Percentiles rank a stretch among this genome's conserved stretches.
Conservation (phyloP, 2,888 invertebrate species). For the Chrysolina americana region DNA sequence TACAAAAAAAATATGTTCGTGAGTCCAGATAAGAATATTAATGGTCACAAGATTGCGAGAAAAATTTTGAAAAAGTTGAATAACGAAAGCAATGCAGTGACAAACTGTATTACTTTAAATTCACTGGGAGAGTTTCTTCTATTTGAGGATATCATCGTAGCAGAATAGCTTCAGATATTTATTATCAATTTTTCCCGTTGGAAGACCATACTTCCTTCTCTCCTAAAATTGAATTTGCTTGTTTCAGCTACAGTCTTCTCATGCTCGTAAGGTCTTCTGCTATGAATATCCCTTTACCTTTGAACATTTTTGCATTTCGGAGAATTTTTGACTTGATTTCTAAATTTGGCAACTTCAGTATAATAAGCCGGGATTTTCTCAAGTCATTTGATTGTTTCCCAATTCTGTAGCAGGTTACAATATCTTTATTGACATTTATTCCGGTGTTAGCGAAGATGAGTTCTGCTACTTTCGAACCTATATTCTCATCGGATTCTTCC, state of each 20-base stretch:
- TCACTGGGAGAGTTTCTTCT: neutral
- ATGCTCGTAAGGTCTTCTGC: constrained; percentile 9
- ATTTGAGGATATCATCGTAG: constrained; percentile 5
- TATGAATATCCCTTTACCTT: constrained; percentile 9
- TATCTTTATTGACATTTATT: neutral
- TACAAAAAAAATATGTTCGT: too few relatives aligned
- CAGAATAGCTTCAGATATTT: neutral
- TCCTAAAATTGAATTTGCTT: constrained; percentile 2
- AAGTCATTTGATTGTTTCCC: neutral
- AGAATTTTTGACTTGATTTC: constrained; percentile 5
- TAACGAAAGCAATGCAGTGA: too few relatives aligned
- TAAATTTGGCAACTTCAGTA: neutral
- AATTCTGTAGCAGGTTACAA: constrained; percentile 6
- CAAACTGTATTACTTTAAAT: too few relatives aligned
- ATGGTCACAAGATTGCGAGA: too few relatives aligned
- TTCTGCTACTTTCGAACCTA: neutral
- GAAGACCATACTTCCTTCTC: constrained; percentile 1
- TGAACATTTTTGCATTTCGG: constrained; percentile 12
- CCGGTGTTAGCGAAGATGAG: neutral
- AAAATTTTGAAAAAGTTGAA: too few relatives aligned
- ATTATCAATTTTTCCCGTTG: neutral
- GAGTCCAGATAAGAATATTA: too few relatives aligned
- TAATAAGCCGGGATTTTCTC: constrained; percentile 8
- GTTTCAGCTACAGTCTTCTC: constrained; percentile 6
- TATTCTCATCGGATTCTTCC: too few relatives aligned